phyloP scores from a whole-genome alignment of 2,888 invertebrate genomes.

The Caenorhabditis sp. region DNA sequence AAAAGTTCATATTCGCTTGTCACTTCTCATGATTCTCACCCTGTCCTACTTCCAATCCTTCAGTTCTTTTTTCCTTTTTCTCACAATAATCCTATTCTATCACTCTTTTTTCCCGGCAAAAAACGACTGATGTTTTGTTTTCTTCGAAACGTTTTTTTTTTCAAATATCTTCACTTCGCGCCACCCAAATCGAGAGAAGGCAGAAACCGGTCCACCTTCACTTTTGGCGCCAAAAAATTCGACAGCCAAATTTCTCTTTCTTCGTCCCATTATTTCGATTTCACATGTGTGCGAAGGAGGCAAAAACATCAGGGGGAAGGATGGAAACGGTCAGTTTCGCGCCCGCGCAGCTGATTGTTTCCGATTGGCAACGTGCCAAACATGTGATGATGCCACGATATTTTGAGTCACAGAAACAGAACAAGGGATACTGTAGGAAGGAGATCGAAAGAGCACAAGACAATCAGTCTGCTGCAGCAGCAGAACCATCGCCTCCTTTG shows the following conservation, averaged over 20 bases:
- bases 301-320: conserved; percentile 33
- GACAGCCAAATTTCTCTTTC: conserved; percentile 49
- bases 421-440: too few relatives aligned
- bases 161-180: conserved; percentile 48
- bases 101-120: background rate
- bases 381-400: conserved; percentile 2
- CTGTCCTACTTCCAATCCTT: conserved; percentile 10
- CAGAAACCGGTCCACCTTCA: conserved; percentile 50
- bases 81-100: background rate
- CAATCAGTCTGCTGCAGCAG: too few relatives aligned
- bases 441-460: too few relatives aligned
- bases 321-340: conserved; percentile 49
- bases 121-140: background rate
- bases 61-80: background rate
- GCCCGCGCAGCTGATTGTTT: conserved; percentile 41
- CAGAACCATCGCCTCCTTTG: background rate
- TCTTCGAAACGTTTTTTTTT: conserved; percentile 23
- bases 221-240: conserved; percentile 50
- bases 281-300: conserved; percentile 39
- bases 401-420: too few relatives aligned
- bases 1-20: conserved; percentile 22
- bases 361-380: conserved; percentile 47
- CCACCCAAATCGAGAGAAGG: conserved; percentile 24
- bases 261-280: conserved; percentile 52
- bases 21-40: conserved; percentile 20